These are phyloP conservation scores for Spea hammondii DNA, from an alignment of 2,797 vertebrate species.

Conservation along the genomic window DNA sequence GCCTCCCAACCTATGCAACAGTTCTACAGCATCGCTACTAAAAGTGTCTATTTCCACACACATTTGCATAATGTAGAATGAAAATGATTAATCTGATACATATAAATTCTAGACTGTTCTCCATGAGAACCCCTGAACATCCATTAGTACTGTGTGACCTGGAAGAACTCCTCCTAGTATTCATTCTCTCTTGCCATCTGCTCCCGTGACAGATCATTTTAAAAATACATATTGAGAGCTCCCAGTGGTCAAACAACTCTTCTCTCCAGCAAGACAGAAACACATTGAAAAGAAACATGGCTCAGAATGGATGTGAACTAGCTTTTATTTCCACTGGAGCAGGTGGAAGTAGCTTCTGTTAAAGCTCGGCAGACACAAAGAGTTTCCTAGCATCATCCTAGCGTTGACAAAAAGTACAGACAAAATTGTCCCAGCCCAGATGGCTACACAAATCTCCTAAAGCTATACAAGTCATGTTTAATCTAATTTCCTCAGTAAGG, in stretches of 20 bases:
- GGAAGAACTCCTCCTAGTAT: conserved; percentile 28
- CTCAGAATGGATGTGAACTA: conserved; percentile 10
- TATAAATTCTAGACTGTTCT: not conserved
- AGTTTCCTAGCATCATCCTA: conserved; percentile 8
- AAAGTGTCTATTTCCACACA: not conserved
- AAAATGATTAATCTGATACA: not conserved
- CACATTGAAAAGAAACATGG: conserved; percentile 21
- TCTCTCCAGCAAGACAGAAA: conserved; percentile 34
- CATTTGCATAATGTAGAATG: conserved; percentile 1
- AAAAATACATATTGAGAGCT: conserved; percentile 52
- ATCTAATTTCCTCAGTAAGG: conserved; percentile 33
- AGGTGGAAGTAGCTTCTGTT: conserved; percentile 35
- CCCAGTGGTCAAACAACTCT: conserved; percentile 51
- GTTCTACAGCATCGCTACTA: not conserved
- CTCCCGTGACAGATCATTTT: conserved; percentile 48
- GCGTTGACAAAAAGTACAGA: conserved; percentile 22
- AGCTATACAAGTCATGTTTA: conserved; percentile 37
- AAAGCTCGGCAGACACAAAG: conserved; percentile 22
- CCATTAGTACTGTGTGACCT: conserved; percentile 14
- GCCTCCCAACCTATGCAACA: no score
- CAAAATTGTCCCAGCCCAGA: conserved; percentile 35
- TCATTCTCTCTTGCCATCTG: conserved; percentile 41
- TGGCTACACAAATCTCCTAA: conserved; percentile 39
- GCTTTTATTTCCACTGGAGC: conserved; percentile 26
- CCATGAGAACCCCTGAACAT: conserved; percentile 6